Evolutionary conservation across 2,113 vertebrate species (phyloP).

Genomic region (Proteles cristata): DNA sequence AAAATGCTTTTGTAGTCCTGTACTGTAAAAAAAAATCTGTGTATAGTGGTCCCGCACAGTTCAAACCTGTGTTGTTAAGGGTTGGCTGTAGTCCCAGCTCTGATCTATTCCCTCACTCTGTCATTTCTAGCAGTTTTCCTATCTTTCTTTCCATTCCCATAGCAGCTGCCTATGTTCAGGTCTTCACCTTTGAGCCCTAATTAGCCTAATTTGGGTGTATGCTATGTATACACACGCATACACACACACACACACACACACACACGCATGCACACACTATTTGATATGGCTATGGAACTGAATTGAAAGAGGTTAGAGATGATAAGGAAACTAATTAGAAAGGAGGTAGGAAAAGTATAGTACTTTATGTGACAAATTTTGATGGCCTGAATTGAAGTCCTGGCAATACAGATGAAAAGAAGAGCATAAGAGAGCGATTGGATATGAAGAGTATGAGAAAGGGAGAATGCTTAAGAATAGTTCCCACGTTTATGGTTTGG

Average conservation of each 20-base stretch:
- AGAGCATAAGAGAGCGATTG: not conserved
- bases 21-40: not conserved
- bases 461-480: not conserved
- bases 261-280: not conserved
- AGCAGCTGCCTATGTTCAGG: not conserved
- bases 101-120: not conserved
- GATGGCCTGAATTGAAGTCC: not conserved
- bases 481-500: not conserved
- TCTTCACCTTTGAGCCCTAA: not conserved
- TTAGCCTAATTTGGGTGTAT: not conserved
- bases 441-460: not conserved
- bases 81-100: not conserved
- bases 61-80: not conserved
- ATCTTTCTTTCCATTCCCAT: not conserved
- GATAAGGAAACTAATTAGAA: not conserved
- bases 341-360: not conserved
- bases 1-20: not conserved
- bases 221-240: not conserved
- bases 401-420: not conserved
- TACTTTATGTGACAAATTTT: not conserved
- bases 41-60: not conserved
- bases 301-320: not conserved
- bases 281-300: not conserved
- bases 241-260: not conserved
- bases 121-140: not conserved